A percentile compares a stretch with the other conserved stretches of the same genome.
phyloP scores from a whole-genome alignment of 2,113 vertebrate species.

The Petrocephalus zakoni region DNA sequence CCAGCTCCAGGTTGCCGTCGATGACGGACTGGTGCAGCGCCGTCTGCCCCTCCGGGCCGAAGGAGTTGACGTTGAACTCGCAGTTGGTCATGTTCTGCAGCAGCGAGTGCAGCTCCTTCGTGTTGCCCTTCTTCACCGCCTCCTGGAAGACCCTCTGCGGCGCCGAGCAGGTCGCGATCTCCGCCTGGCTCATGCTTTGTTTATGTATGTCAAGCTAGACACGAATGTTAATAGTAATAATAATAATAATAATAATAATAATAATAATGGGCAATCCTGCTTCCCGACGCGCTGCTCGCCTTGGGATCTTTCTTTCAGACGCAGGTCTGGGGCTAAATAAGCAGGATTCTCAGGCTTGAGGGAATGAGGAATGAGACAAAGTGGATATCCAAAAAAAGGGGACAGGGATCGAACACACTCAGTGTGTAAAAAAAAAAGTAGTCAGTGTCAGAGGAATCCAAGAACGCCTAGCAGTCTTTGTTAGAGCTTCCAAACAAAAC shows the following conservation, averaged over 20 bases:
- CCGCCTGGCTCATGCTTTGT: conserved; percentile 86
- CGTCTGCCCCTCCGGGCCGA: conserved; percentile 95
- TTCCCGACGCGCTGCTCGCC: conserved; percentile 30
- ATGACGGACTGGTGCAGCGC: conserved; percentile 95
- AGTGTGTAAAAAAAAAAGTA: conserved; percentile 57
- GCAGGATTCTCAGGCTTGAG: conserved; percentile 33
- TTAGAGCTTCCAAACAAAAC: conserved; percentile 42
- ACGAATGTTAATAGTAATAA: neutral
- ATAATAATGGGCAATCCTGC: conserved; percentile 43
- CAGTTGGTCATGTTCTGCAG: conserved; percentile 95
- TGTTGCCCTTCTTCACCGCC: conserved; percentile 92
- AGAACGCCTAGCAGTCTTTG: conserved; percentile 36
- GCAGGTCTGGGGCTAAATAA: conserved; percentile 40
- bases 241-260: neutral
- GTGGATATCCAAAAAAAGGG: conserved; percentile 64
- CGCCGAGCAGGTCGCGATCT: conserved; percentile 83
- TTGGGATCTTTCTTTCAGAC: conserved; percentile 35
- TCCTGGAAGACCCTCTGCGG: conserved; percentile 92
- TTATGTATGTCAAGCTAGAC: conserved; percentile 23
- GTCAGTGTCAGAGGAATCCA: conserved; percentile 54
- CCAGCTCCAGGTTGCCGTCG: conserved; percentile 94
- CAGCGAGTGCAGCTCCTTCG: conserved; percentile 89
- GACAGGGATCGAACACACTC: conserved; percentile 62
- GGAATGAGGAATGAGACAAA: conserved; percentile 27
- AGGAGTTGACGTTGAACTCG: conserved; percentile 97